phyloP scores from a whole-genome alignment of 37 sponge, comb jelly and placozoan genomes.

The Spongia lamella region DNA sequence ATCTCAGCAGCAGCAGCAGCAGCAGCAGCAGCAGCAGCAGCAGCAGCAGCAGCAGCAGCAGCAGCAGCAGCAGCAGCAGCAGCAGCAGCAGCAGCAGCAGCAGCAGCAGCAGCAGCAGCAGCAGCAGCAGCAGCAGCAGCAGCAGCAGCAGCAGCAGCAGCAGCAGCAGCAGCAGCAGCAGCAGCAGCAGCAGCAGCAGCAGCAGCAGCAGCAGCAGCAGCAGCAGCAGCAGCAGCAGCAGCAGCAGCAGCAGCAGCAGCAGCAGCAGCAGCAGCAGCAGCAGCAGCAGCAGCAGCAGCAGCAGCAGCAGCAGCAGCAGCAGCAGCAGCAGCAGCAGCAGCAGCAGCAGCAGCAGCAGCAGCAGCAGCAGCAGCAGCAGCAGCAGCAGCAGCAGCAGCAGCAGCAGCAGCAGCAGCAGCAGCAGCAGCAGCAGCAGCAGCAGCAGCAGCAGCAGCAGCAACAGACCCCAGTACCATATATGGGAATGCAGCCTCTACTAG shows the following conservation, averaged over 20 bases:
- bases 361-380: not conserved
- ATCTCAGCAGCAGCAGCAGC: too few relatives aligned
- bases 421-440: not conserved
- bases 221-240: not conserved
- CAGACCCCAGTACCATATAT: too few relatives aligned
- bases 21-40: too few relatives aligned
- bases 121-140: not conserved
- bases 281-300: not conserved
- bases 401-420: not conserved
- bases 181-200: not conserved
- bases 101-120: not conserved
- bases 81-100: too few relatives aligned
- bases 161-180: not conserved
- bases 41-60: too few relatives aligned
- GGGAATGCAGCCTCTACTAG: too few relatives aligned
- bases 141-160: not conserved
- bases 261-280: not conserved
- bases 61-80: too few relatives aligned
- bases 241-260: not conserved
- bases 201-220: not conserved
- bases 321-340: not conserved
- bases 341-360: not conserved
- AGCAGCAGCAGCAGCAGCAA: too few relatives aligned
- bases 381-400: not conserved
- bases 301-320: not conserved